Conservation (phyloP, 2,113 vertebrate species). For the Archocentrus centrarchus region DNA sequence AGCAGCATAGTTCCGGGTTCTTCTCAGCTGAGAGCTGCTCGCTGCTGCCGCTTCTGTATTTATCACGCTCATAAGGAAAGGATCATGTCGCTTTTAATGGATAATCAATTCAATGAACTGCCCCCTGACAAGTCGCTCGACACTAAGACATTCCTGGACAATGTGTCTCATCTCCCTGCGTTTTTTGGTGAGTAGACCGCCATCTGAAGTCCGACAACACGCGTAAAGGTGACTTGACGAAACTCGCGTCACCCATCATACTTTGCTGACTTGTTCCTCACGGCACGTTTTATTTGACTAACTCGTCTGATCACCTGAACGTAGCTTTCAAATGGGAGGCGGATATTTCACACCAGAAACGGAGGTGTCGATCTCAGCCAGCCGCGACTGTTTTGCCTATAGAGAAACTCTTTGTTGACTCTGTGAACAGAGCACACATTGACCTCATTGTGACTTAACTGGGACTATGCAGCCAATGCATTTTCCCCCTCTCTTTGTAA, state of each 20-base stretch:
- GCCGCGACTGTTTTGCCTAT: constrained; percentile 1
- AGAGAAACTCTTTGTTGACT: constrained; percentile 67
- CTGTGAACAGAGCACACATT: constrained; percentile 39
- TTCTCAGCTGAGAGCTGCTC: constrained; percentile 26
- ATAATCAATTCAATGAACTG: constrained; percentile 87
- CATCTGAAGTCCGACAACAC: not conserved
- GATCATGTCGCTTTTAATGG: constrained; percentile 87
- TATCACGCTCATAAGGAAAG: not conserved
- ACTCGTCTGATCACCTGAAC: not conserved
- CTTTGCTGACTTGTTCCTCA: not conserved
- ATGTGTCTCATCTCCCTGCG: constrained; percentile 86
- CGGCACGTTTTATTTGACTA: not conserved
- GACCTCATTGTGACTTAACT: constrained; percentile 54
- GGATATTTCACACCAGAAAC: not conserved
- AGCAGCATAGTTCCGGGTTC: constrained; percentile 71
- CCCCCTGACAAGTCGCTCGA: constrained; percentile 87
- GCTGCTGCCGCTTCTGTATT: not conserved
- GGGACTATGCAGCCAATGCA: constrained; percentile 33
- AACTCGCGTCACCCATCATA: not conserved
- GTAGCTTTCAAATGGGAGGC: not conserved
- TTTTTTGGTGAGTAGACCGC: constrained; percentile 89
- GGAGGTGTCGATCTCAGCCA: not conserved
- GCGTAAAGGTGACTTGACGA: not conserved
- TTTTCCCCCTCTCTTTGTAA: not conserved
- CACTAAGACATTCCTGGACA: constrained; percentile 87